Percentiles rank a stretch among this genome's conserved stretches.
These are phyloP conservation scores for Okamejei kenojei DNA, from an alignment of 2,797 vertebrate species.

Conservation along the genomic window DNA sequence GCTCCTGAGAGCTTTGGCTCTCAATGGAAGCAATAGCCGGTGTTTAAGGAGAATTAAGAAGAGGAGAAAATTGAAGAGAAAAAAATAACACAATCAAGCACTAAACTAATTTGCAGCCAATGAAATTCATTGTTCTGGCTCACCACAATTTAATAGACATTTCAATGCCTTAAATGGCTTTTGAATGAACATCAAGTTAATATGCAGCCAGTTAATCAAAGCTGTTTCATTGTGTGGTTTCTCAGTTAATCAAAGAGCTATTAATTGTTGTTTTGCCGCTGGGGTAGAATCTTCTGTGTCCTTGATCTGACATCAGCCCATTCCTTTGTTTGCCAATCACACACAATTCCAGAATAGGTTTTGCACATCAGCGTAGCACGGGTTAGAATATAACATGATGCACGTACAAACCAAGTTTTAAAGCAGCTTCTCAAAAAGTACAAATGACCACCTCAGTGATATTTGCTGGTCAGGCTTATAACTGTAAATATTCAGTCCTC, in stretches of 20 bases:
- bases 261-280: conserved; percentile 24
- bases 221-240: conserved; percentile 25
- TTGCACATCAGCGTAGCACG: not conserved
- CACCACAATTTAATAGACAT: not conserved
- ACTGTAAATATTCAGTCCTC: not conserved
- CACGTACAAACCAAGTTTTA: not conserved
- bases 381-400: not conserved
- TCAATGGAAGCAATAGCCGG: not conserved
- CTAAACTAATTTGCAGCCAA: conserved; percentile 15
- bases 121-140: not conserved
- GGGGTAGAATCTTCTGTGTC: not conserved
- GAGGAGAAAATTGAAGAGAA: not conserved
- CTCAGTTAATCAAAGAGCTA: conserved; percentile 33
- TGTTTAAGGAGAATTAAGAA: not conserved
- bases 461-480: not conserved
- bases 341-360: not conserved
- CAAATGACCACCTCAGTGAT: not conserved
- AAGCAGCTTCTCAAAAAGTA: not conserved
- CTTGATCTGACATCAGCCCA: conserved; percentile 21
- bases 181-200: conserved; percentile 31
- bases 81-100: not conserved
- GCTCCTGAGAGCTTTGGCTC: not conserved
- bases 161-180: conserved; percentile 27
- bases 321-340: not conserved
- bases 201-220: conserved; percentile 37